Base-by-base conservation (phyloP, 64 coral and sea anemone species). In the Montipora efflorescens region DNA sequence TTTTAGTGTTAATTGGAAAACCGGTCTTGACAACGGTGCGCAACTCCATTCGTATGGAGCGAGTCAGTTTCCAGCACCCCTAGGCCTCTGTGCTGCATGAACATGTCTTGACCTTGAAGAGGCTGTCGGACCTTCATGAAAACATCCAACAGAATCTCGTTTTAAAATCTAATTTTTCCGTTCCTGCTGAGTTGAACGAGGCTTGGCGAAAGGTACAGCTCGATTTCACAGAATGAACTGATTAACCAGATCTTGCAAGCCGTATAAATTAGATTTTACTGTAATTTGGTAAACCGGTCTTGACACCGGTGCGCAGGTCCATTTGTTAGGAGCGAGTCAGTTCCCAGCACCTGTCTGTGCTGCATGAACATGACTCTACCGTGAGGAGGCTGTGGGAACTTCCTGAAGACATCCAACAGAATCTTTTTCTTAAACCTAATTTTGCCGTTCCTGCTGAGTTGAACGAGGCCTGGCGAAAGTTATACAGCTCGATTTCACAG, bases 251-350 rank as follows among this genome's bases (percentile, higher is more conserved):
- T 28, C 25, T 28, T 1, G 0, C 25, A 28, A 28, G 25, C 25
- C 1, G 25, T 1, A 28, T 28, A 28, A 28, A 28, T 1, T 28
- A 28, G 0, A 28, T 28, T 28, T 28, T 0, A 28, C 0, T 28
- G 25, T 28, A 0, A 28, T 28, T 28, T 28, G 25, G 25, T 14
- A 91, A 82, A 45, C 77, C 67, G 10, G 69, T 92, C 7, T 47
- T 95, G 62, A 95, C 94, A 21, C 94, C 94, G 49, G 94, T 95
- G 8, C 84, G 94, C 44, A 87, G 94, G 19, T 95, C 94, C 19
- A 23, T 87, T 69, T 55, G 94, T 46, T 71, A 89, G 14, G 94
- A 95, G 71, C 91, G 78, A 45, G 79, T 78, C 45, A 95, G 94
- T 16, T 18, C 21, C 66, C 74, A 88, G 25, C 64, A 95, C 89